phyloP scores from a whole-genome alignment of 1,140 invertebrate genomes.

The Microvelia longipes region DNA sequence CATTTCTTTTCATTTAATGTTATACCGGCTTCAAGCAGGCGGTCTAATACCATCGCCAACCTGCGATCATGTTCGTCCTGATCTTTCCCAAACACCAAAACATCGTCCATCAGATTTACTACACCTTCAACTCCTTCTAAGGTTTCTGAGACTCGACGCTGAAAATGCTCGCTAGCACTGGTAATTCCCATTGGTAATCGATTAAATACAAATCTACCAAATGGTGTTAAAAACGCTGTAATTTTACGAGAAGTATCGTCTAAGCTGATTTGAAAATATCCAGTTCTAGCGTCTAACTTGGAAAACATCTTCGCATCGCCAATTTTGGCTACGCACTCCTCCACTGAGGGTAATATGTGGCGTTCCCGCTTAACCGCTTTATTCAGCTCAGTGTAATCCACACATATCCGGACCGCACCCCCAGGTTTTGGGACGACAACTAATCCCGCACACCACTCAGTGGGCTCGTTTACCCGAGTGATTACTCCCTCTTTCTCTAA shows the following conservation, averaged over 20 bases:
- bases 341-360: background rate
- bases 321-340: background rate
- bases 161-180: background rate
- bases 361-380: background rate
- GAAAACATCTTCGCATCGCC: background rate
- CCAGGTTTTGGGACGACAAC: background rate
- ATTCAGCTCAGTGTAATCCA: background rate
- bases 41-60: background rate
- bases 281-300: background rate
- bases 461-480: background rate
- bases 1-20: background rate
- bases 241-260: background rate
- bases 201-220: background rate
- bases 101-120: background rate
- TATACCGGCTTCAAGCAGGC: background rate
- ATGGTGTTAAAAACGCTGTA: background rate
- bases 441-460: background rate
- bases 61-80: background rate
- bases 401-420: background rate
- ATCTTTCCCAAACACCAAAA: background rate
- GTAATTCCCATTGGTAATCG: background rate
- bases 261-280: background rate
- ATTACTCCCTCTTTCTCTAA: background rate
- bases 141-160: background rate
- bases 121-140: background rate